Conservation (phyloP, 2,113 vertebrate species). For the Microtus ochrogaster region DNA sequence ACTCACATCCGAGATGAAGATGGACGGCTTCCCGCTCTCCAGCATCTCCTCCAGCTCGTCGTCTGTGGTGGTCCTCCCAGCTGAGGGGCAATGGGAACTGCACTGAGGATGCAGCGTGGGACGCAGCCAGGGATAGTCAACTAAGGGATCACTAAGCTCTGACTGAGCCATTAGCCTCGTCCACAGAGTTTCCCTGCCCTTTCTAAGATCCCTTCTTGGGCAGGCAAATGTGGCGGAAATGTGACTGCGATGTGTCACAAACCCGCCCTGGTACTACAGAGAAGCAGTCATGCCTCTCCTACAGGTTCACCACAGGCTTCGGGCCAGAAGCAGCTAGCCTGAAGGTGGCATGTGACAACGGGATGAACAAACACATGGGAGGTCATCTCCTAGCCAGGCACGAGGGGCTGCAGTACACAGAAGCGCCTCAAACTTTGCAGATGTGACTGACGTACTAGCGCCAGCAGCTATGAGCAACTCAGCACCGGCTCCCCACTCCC, state of each 20-base stretch:
- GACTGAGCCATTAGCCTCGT: not conserved
- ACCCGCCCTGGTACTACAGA: not conserved
- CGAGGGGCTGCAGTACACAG: not conserved
- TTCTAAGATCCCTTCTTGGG: not conserved
- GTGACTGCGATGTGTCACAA: not conserved
- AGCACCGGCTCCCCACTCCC: not conserved
- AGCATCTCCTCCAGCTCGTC: constrained; percentile 97
- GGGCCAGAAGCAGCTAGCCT: not conserved
- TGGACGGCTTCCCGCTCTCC: constrained; percentile 95
- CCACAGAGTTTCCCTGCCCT: not conserved
- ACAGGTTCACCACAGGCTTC: not conserved
- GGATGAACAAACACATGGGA: not conserved
- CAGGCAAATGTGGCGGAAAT: not conserved
- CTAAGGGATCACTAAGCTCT: not conserved
- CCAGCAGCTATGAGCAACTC: not conserved
- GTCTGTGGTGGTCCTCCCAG: constrained; percentile 93
- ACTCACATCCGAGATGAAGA: constrained; percentile 95
- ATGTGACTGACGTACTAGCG: not conserved
- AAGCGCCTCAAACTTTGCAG: not conserved
- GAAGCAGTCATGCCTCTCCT: not conserved
- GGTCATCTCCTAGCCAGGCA: too few species aligned
- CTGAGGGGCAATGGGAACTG: constrained; percentile 80
- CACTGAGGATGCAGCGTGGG: not conserved
- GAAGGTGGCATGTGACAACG: not conserved
- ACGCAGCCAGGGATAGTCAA: not conserved